These are phyloP conservation scores for Xerus rutilus DNA, from an alignment of 2,797 vertebrate genomes.

Conservation along the genomic window DNA sequence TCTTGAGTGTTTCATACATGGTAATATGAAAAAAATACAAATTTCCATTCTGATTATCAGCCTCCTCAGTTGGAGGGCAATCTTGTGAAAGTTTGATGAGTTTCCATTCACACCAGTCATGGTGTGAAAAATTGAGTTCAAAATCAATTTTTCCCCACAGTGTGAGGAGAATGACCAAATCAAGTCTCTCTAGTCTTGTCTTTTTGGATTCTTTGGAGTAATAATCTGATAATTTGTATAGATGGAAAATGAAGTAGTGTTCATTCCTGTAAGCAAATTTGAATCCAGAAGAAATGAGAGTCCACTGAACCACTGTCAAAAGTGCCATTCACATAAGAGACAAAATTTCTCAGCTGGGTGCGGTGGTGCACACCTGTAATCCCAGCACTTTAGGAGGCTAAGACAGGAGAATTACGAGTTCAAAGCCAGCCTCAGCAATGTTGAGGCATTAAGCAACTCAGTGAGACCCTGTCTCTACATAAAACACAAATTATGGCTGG, in stretches of 20 bases:
- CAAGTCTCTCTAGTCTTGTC: not conserved
- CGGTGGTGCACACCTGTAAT: no score
- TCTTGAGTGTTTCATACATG: not conserved
- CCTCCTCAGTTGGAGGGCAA: not conserved
- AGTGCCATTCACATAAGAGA: not conserved
- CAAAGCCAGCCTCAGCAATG: no score
- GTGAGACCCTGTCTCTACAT: no score
- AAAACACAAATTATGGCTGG: no score
- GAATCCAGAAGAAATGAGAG: not conserved
- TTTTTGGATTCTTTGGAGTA: not conserved
- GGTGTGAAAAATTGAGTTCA: constrained; percentile 64
- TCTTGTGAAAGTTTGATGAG: constrained; percentile 51
- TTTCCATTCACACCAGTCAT: constrained; percentile 7
- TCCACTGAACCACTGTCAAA: not conserved
- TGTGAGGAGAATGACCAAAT: constrained; percentile 37
- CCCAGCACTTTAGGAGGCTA: no score
- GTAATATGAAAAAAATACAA: constrained; percentile 57
- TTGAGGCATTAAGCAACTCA: no score
- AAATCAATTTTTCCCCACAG: not conserved
- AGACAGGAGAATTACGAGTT: no score
- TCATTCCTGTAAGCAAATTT: constrained; percentile 3
- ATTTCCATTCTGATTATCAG: constrained; percentile 64
- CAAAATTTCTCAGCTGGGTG: no score
- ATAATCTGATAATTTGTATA: constrained; percentile 13
- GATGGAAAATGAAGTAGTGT: not conserved